Percentiles rank a stretch among this genome's conserved stretches.
Evolutionary conservation across 2,113 vertebrate species (phyloP).

Genomic region (Ptilonorhynchus violaceus): DNA sequence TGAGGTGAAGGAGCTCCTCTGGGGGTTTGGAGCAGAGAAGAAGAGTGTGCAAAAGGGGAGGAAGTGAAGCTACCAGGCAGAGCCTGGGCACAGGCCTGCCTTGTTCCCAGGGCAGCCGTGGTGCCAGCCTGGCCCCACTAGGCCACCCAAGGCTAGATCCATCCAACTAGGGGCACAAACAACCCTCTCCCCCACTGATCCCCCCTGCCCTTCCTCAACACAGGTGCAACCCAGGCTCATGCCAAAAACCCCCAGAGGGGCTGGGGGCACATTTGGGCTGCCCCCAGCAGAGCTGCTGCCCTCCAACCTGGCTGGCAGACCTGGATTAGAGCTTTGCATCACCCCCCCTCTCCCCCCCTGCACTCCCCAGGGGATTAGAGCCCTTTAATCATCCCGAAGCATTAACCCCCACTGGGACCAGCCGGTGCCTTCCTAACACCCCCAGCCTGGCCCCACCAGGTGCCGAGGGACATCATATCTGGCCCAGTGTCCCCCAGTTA

Average conservation of each 20-base stretch:
- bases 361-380: not conserved
- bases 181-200: accelerated
- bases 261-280: not conserved
- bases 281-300: not conserved
- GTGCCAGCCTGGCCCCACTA: not conserved
- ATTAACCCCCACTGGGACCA: not conserved
- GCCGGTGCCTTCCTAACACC: not conserved
- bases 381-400: not conserved
- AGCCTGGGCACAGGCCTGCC: not conserved
- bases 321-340: not conserved
- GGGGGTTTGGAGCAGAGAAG: not conserved
- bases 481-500: not conserved
- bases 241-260: accelerated
- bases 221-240: not conserved
- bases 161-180: too few relatives aligned
- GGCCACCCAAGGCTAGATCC: not conserved
- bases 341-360: not conserved
- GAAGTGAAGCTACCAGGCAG: too few relatives aligned
- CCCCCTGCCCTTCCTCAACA: not conserved
- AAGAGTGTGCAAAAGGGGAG: not conserved
- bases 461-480: not conserved
- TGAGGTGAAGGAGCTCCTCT: not conserved
- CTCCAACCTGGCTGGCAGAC: not conserved
- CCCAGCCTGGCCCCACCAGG: not conserved
- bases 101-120: accelerated